phyloP scores from a whole-genome alignment of 2,888 invertebrate genomes.

The Hydraecia micacea region DNA sequence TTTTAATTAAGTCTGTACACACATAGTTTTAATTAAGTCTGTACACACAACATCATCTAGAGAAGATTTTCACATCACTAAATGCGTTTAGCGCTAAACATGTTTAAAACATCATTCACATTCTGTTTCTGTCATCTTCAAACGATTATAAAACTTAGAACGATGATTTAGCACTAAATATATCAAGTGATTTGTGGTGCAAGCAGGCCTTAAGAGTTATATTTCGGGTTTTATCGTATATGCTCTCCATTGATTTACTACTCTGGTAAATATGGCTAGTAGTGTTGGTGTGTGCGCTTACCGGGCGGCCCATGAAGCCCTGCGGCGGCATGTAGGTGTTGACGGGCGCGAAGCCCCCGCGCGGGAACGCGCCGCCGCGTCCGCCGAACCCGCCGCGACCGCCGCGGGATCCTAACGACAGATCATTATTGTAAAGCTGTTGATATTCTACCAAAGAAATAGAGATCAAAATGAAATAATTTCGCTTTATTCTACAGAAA shows the following conservation, averaged over 20 bases:
- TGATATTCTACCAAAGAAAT: conserved; percentile 18
- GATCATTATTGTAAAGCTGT: not conserved
- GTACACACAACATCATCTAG: not conserved
- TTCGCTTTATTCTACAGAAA: not conserved
- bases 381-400: conserved; percentile 85
- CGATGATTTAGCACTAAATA: not conserved
- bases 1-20: too few relatives aligned
- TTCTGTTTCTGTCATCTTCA: not conserved
- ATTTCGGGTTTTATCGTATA: not conserved
- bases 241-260: conserved; percentile 15
- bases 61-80: not conserved
- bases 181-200: not conserved
- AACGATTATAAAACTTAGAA: not conserved
- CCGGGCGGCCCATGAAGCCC: conserved; percentile 86
- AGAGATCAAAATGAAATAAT: not conserved
- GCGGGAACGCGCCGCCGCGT: conserved; percentile 85
- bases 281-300: conserved; percentile 61
- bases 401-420: conserved; percentile 80
- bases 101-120: not conserved
- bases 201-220: not conserved
- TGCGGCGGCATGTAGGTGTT: conserved; percentile 87
- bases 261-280: conserved; percentile 8
- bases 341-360: conserved; percentile 86
- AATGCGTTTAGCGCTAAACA: not conserved
- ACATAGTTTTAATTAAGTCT: too few relatives aligned